Evolutionary conservation across 1,140 invertebrate species (phyloP).

Genomic region (Caenorhabditis briggsae): DNA sequence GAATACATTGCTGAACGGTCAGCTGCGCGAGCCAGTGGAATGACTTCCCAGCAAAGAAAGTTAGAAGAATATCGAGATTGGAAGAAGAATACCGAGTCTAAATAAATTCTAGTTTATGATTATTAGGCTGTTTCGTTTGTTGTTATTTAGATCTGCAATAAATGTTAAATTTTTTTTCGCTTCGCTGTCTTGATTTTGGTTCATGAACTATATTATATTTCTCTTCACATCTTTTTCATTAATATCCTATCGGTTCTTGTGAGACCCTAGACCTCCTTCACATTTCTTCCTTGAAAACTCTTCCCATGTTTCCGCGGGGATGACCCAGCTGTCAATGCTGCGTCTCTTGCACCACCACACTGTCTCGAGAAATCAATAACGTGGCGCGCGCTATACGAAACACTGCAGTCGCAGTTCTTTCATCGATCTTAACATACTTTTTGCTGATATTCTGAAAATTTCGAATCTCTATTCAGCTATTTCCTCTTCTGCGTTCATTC

Average conservation of each 20-base stretch:
- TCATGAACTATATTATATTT: too few species aligned
- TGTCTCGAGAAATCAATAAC: not conserved
- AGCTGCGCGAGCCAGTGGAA: slow-evolving; percentile 63
- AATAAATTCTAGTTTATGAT: slow-evolving; percentile 6
- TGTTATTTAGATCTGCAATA: not conserved
- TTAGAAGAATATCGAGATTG: slow-evolving; percentile 66
- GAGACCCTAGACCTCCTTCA: too few species aligned
- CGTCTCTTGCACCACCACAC: not conserved
- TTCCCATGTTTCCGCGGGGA: too few species aligned
- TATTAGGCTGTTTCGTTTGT: not conserved
- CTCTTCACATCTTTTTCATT: too few species aligned
- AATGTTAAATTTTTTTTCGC: not conserved
- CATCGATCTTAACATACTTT: not conserved
- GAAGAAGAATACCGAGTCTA: slow-evolving; percentile 57
- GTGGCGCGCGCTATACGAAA: not conserved
- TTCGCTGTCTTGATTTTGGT: not conserved
- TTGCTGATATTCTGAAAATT: not conserved
- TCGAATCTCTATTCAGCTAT: not conserved
- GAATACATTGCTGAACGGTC: slow-evolving; percentile 72
- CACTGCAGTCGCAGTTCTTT: not conserved
- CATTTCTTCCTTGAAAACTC: too few species aligned
- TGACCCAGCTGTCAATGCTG: too few species aligned
- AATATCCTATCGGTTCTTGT: too few species aligned
- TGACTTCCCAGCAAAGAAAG: slow-evolving; percentile 61
- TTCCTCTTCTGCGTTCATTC: not conserved